phyloP scores from a whole-genome alignment of 2,113 vertebrate species.

The Crotophaga sulcirostris region DNA sequence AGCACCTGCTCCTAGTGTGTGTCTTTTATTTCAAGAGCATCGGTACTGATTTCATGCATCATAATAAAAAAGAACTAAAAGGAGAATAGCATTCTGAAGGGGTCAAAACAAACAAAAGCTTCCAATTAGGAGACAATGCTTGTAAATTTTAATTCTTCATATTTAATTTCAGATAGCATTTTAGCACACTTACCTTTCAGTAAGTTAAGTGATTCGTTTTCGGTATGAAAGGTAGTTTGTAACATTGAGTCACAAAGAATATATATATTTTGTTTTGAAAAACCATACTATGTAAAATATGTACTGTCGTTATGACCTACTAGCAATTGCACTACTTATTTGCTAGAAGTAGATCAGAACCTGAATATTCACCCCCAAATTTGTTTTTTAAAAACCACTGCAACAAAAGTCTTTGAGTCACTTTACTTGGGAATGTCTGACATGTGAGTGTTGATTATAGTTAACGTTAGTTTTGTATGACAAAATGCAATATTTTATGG shows the following conservation, averaged over 20 bases:
- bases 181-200: not conserved
- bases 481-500: not conserved
- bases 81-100: conserved; percentile 66
- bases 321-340: not conserved
- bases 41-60: conserved; percentile 75
- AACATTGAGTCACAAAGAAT: not conserved
- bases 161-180: conserved; percentile 12
- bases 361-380: not conserved
- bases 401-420: not conserved
- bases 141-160: conserved; percentile 58
- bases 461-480: not conserved
- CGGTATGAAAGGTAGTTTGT: not conserved
- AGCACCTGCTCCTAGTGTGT: conserved; percentile 80
- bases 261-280: not conserved
- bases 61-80: conserved; percentile 70
- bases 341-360: not conserved
- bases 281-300: not conserved
- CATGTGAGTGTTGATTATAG: not conserved
- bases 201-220: not conserved
- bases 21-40: conserved; percentile 61
- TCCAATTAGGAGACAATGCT: conserved; percentile 6
- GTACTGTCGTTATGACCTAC: not conserved
- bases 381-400: not conserved
- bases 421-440: not conserved
- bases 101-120: conserved; percentile 7